phyloP scores from a whole-genome alignment of 1,140 invertebrate genomes.

The Myzus persicae region DNA sequence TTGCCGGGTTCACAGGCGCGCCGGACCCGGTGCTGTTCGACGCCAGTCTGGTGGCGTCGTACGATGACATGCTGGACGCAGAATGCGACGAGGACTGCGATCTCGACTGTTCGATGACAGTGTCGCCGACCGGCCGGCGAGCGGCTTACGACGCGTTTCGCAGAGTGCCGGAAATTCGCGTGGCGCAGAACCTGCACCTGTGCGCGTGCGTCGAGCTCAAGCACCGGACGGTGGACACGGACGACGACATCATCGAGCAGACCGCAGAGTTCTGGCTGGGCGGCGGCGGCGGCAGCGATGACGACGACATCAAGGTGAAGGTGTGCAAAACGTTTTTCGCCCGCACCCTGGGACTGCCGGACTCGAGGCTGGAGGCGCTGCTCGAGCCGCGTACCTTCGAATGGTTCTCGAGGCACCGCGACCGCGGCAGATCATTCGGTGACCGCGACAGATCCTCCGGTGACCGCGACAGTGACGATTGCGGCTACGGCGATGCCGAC shows the following conservation, averaged over 20 bases:
- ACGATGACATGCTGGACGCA: not conserved
- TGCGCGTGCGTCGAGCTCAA: not conserved
- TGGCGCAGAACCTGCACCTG: constrained; percentile 10
- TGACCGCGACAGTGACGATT: not conserved
- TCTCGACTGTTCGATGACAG: not conserved
- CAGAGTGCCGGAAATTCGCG: not conserved
- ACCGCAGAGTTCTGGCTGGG: constrained; percentile 28
- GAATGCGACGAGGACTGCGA: constrained; percentile 18
- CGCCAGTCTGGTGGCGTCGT: not conserved
- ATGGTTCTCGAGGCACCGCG: not conserved
- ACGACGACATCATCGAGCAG: not conserved
- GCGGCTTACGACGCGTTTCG: not conserved
- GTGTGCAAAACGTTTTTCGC: constrained; percentile 39
- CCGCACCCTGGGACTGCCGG: not conserved
- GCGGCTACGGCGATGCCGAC: not conserved
- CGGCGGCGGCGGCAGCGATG: too few relatives aligned
- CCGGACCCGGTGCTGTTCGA: not conserved
- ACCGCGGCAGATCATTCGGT: too few relatives aligned
- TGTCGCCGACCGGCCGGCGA: not conserved
- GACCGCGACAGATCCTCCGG: not conserved
- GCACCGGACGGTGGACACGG: not conserved
- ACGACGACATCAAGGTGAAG: not conserved
- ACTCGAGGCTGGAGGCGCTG: not conserved
- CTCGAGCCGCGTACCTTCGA: not conserved
- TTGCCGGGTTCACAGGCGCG: not conserved